These are phyloP conservation scores for Crocuta crocuta DNA, from an alignment of 2,113 vertebrate species.

Conservation along the genomic window DNA sequence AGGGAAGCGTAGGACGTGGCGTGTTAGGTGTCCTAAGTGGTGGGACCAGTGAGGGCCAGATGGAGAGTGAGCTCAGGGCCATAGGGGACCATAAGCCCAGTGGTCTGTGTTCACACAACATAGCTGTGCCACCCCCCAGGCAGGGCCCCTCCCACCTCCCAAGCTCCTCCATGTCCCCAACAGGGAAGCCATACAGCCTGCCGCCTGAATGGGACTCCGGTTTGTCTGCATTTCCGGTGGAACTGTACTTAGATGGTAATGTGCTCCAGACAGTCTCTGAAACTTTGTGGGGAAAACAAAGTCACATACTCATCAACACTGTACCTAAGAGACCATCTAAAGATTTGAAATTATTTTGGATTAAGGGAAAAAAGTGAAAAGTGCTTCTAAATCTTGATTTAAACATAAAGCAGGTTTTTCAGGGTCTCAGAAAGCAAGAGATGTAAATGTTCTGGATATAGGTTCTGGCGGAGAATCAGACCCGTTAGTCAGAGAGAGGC, in stretches of 20 bases:
- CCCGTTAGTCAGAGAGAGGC: slow-evolving; percentile 4
- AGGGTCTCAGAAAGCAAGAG: slow-evolving; percentile 41
- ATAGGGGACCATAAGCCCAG: background rate
- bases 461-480: slow-evolving; percentile 47
- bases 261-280: background rate
- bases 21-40: background rate
- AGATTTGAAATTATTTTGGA: slow-evolving; percentile 6
- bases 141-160: background rate
- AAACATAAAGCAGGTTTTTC: slow-evolving; percentile 51
- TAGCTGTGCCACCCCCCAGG: background rate
- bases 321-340: background rate
- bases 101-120: too few species aligned
- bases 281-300: background rate
- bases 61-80: background rate
- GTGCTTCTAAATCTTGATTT: slow-evolving; percentile 29
- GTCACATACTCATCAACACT: background rate
- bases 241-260: background rate
- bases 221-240: background rate
- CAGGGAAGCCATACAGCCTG: rapidly evolving
- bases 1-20: background rate
- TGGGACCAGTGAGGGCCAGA: background rate
- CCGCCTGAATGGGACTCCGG: background rate
- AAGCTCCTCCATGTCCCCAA: background rate
- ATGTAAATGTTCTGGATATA: background rate
- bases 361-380: background rate